Evolutionary conservation across 2,113 vertebrate species (phyloP).

Genomic region (Cervus canadensis): DNA sequence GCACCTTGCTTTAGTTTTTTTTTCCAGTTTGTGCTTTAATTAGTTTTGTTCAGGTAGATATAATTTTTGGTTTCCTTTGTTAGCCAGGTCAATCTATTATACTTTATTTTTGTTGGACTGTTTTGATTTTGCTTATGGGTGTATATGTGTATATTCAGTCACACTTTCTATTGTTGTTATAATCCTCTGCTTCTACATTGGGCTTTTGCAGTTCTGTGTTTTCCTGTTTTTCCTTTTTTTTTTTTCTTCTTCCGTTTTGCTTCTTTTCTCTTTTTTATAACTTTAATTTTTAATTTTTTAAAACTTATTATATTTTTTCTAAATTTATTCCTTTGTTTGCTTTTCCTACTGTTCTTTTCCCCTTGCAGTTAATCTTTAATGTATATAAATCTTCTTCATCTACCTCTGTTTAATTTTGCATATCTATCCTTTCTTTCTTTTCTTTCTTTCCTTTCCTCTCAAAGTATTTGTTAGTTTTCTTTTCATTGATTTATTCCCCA

Average conservation of each 20-base stretch:
- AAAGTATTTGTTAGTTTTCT: background rate
- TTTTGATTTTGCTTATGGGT: background rate
- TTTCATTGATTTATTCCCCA: background rate
- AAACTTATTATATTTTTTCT: background rate
- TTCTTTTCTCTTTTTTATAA: background rate
- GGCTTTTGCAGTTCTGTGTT: background rate
- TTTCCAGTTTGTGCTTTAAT: background rate
- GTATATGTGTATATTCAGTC: background rate
- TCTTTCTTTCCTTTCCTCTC: background rate
- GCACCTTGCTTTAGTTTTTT: background rate
- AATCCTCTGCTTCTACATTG: background rate
- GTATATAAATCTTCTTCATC: background rate
- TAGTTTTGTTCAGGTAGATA: background rate
- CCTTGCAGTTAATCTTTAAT: background rate
- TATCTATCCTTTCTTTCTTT: background rate
- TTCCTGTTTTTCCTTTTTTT: background rate
- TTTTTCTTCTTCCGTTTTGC: background rate
- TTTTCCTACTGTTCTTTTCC: background rate
- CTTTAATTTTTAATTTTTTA: background rate
- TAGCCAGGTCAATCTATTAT: background rate
- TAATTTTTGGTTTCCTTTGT: background rate
- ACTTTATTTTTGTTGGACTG: background rate
- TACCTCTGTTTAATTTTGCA: background rate
- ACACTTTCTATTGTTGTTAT: background rate
- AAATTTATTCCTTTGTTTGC: background rate